Evolutionary conservation across 2,797 vertebrate genomes (phyloP).

Genomic region (Megaceryle alcyon): DNA sequence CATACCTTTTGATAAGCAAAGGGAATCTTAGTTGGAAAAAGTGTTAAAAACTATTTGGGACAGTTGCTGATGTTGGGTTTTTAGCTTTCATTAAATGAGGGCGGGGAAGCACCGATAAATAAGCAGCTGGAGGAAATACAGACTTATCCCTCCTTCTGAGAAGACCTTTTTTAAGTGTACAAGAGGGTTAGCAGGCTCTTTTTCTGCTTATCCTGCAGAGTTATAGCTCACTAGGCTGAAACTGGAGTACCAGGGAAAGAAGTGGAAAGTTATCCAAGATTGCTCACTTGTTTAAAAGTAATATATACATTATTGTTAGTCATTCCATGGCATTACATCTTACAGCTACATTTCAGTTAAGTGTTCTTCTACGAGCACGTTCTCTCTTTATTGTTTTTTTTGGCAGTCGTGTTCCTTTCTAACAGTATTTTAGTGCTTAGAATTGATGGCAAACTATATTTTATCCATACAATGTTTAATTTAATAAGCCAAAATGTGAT

Average conservation of each 20-base stretch:
- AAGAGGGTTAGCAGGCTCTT: not conserved
- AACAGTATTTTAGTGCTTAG: slow-evolving; percentile 33
- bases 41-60: not conserved
- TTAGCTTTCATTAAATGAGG: not conserved
- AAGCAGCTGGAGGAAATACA: slow-evolving; percentile 36
- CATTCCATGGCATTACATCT: slow-evolving; percentile 8
- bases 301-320: slow-evolving; percentile 43
- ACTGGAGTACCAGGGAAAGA: slow-evolving; percentile 10
- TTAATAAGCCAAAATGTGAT: slow-evolving; percentile 59
- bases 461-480: slow-evolving; percentile 58
- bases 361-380: not conserved
- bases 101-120: not conserved
- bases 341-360: slow-evolving; percentile 37
- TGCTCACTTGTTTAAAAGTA: slow-evolving; percentile 22
- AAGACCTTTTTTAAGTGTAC: not conserved
- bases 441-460: slow-evolving; percentile 46
- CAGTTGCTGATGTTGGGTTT: not conserved
- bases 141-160: slow-evolving; percentile 22
- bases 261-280: slow-evolving; percentile 33
- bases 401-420: slow-evolving; percentile 6
- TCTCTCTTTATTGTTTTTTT: not conserved
- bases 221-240: not conserved
- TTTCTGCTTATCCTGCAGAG: not conserved
- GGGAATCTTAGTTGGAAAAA: not conserved
- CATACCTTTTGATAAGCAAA: not conserved